Evolutionary conservation across 2,888 invertebrate genomes (phyloP).

Genomic region (Norana najaformis): DNA sequence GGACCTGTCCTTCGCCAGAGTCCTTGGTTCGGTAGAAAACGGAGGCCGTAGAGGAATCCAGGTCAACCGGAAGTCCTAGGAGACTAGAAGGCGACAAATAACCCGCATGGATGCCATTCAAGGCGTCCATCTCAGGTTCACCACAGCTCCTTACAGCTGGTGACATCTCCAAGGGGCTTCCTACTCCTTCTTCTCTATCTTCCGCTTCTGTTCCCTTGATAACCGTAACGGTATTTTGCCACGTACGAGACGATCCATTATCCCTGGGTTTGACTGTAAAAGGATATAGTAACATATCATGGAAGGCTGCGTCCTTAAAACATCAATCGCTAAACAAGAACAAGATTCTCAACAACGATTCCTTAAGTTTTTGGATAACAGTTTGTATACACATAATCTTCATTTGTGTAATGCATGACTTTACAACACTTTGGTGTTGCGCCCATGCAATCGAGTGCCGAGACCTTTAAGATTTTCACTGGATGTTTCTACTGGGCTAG

Average conservation of each 20-base stretch:
- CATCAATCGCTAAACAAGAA: background rate
- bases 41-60: background rate
- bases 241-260: constrained; percentile 4
- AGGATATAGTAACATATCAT: background rate
- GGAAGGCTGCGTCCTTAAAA: background rate
- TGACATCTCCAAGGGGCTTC: background rate
- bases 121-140: background rate
- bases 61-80: background rate
- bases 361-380: background rate
- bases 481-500: background rate
- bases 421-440: background rate
- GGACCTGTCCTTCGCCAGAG: background rate
- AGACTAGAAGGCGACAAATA: background rate
- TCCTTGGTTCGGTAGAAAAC: background rate
- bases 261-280: background rate
- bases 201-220: background rate
- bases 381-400: background rate
- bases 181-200: background rate
- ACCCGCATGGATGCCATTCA: background rate
- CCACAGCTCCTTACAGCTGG: background rate
- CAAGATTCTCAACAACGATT: background rate
- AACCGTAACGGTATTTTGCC: background rate
- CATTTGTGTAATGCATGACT: background rate
- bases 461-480: background rate
- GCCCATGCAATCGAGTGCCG: background rate